Conservation (phyloP, 2,113 vertebrate species). For the Anthoscopus minutus region DNA sequence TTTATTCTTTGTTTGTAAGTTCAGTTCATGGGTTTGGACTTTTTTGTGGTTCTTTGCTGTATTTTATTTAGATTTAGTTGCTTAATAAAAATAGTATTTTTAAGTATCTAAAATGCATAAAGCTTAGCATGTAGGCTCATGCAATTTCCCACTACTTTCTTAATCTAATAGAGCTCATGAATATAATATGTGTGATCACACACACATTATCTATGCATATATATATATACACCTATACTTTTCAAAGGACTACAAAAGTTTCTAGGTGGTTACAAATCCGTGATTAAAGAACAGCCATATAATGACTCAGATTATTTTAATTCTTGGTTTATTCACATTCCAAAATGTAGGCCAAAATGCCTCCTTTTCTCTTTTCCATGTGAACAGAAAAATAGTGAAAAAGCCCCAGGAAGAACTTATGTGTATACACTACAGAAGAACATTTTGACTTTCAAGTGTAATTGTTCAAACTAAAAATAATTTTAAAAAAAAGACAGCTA, state of each 20-base stretch:
- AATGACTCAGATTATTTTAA: neutral
- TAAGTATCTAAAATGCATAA: neutral
- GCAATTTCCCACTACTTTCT: neutral
- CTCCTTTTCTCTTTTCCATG: neutral
- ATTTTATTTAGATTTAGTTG: neutral
- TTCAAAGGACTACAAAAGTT: neutral
- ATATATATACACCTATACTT: neutral
- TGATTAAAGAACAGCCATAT: neutral
- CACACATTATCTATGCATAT: neutral
- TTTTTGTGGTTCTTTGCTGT: neutral
- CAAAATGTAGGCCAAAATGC: neutral
- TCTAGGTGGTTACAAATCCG: neutral
- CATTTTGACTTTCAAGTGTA: neutral
- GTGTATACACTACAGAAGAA: neutral
- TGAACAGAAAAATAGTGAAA: neutral
- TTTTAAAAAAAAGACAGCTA: neutral
- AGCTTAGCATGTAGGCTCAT: neutral
- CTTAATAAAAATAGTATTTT: neutral
- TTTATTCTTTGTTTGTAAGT: neutral
- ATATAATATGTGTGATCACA: neutral
- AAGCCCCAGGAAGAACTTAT: neutral
- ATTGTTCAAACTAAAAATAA: neutral
- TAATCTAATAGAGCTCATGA: neutral
- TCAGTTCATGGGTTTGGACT: neutral
- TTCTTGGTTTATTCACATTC: neutral